phyloP scores from a whole-genome alignment of 2,888 invertebrate genomes.

The Protophormia terraenovae region DNA sequence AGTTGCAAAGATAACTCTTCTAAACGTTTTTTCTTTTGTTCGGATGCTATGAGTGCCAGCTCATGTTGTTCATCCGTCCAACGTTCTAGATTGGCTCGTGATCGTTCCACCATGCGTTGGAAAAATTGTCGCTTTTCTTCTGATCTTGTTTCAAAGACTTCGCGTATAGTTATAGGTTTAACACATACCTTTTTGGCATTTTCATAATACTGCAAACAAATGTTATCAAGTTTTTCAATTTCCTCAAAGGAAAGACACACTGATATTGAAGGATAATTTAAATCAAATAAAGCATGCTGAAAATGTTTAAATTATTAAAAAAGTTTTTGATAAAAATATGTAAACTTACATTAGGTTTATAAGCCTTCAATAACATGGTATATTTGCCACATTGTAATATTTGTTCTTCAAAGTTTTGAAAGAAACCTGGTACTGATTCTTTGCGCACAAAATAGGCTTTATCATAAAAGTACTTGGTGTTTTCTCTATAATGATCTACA shows the following conservation, averaged over 20 bases:
- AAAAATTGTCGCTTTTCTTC: conserved; percentile 82
- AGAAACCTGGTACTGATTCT: conserved; percentile 85
- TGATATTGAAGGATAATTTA: conserved; percentile 76
- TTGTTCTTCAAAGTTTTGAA: conserved; percentile 84
- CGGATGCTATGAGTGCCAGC: conserved; percentile 69
- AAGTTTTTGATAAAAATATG: background rate
- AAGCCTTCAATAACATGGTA: conserved; percentile 86
- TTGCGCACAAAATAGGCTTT: conserved; percentile 77
- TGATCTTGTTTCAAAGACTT: conserved; percentile 82
- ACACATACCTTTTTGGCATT: conserved; percentile 80
- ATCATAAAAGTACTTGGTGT: conserved; percentile 80
- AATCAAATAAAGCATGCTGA: conserved; percentile 77
- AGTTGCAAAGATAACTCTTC: conserved; percentile 75
- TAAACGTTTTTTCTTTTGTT: conserved; percentile 73
- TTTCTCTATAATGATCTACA: conserved; percentile 74
- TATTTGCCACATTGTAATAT: conserved; percentile 90
- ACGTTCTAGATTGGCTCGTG: conserved; percentile 74
- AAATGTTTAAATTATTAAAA: background rate
- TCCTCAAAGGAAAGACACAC: conserved; percentile 78
- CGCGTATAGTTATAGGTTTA: conserved; percentile 82
- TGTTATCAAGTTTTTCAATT: conserved; percentile 71
- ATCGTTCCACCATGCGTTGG: conserved; percentile 82
- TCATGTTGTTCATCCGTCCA: conserved; percentile 75
- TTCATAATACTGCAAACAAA: conserved; percentile 72
- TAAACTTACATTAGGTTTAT: conserved; percentile 85